Conservation (phyloP, 2,113 vertebrate genomes). For the Lepisosteus oculatus region DNA sequence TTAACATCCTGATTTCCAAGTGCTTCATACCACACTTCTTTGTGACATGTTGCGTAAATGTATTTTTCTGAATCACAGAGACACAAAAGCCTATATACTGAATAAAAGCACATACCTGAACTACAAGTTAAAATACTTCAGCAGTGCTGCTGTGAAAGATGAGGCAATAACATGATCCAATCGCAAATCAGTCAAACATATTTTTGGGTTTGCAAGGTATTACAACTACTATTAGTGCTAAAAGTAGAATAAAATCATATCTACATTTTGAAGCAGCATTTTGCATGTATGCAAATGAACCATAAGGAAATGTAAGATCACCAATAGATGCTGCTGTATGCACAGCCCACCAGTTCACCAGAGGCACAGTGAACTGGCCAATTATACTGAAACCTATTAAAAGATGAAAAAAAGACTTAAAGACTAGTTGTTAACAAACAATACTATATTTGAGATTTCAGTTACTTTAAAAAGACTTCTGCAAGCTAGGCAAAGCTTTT, state of each 20-base stretch:
- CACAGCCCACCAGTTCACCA: too few species aligned
- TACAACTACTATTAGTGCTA: background rate
- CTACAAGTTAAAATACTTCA: too few species aligned
- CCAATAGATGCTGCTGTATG: background rate
- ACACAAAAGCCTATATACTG: too few species aligned
- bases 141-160: too few species aligned
- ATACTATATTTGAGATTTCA: constrained; percentile 14
- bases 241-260: background rate
- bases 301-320: background rate
- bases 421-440: constrained; percentile 14
- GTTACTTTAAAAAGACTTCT: constrained; percentile 17
- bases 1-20: too few species aligned
- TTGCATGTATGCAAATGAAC: constrained; percentile 1
- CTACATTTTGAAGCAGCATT: background rate
- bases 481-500: constrained; percentile 14
- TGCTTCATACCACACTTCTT: too few species aligned
- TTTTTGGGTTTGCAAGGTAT: too few species aligned
- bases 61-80: too few species aligned
- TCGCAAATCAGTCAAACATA: too few species aligned
- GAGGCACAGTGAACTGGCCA: background rate
- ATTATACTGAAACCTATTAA: background rate
- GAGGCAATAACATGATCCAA: too few species aligned
- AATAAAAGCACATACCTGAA: too few species aligned
- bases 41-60: too few species aligned
- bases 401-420: constrained; percentile 4